phyloP scores from a whole-genome alignment of 2,888 invertebrate species.

The Tipula confusa region DNA sequence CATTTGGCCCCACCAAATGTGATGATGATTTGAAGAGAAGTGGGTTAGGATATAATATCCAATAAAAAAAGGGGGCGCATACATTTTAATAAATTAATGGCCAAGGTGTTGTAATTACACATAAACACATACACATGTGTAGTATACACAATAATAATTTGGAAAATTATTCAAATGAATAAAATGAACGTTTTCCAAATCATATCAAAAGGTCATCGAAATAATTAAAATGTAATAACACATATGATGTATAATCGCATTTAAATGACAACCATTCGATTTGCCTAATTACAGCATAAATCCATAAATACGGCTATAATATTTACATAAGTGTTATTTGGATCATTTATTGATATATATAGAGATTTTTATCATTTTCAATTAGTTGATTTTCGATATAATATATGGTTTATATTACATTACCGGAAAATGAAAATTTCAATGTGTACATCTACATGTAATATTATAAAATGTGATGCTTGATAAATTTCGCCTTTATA shows the following conservation, averaged over 20 bases:
- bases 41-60: no score
- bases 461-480: background rate
- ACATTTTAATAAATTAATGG: background rate
- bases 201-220: constrained; percentile 7
- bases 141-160: background rate
- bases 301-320: no score
- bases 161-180: background rate
- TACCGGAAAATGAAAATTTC: background rate
- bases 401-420: no score
- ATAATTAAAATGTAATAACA: background rate
- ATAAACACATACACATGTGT: no score
- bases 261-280: background rate
- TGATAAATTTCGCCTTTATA: background rate
- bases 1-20: no score
- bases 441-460: background rate
- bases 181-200: background rate
- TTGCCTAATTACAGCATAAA: background rate
- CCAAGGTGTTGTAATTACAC: background rate
- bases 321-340: background rate
- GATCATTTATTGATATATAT: background rate
- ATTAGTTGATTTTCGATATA: background rate
- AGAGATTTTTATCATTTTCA: background rate
- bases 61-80: background rate
- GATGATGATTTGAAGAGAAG: background rate
- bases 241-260: background rate